Evolutionary conservation across 2,113 vertebrate species (phyloP).

Genomic region (Aptenodytes forsteri): DNA sequence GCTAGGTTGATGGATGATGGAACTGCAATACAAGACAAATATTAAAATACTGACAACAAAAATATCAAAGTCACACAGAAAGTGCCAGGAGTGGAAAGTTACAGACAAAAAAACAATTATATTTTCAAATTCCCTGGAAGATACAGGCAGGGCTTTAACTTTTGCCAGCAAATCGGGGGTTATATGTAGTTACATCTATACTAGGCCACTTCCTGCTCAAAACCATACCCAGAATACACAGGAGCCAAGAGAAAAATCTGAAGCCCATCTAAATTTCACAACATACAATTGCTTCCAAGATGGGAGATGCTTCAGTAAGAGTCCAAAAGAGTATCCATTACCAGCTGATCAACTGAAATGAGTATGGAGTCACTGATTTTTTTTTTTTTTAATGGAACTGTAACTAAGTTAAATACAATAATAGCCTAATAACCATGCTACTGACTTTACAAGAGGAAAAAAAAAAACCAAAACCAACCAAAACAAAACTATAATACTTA

Average conservation of each 20-base stretch:
- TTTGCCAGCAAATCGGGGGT: neutral
- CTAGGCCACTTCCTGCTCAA: neutral
- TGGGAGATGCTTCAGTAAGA: neutral
- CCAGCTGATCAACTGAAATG: neutral
- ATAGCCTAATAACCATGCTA: neutral
- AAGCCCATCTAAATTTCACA: neutral
- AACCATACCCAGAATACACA: neutral
- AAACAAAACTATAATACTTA: neutral
- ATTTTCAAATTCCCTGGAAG: neutral
- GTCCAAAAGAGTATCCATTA: neutral
- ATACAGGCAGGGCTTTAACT: neutral
- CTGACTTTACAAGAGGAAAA: neutral
- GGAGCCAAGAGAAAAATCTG: neutral
- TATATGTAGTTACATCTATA: neutral
- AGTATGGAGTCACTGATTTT: neutral
- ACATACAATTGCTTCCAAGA: neutral
- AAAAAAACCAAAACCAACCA: too few relatives aligned
- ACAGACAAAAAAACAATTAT: fast-evolving
- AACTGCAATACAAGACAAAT: neutral
- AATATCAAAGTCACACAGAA: neutral
- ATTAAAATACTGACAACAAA: neutral
- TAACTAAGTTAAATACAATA: neutral
- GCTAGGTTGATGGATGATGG: neutral
- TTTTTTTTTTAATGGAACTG: neutral
- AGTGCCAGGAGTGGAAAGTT: neutral